Conservation (phyloP, 2,797 vertebrate species). For the Gallinago solitaria region DNA sequence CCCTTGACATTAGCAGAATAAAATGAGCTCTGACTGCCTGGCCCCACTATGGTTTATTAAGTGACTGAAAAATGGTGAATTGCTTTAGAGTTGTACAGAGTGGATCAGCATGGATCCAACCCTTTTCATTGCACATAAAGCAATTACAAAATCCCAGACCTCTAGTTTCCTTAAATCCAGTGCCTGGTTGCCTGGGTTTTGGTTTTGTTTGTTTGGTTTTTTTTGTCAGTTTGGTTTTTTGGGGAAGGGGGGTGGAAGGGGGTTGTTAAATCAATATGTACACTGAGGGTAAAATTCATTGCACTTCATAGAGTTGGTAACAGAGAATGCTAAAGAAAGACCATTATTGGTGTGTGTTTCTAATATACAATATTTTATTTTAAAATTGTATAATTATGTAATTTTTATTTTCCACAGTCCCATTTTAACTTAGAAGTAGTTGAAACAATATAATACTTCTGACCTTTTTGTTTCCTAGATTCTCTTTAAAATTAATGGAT, state of each 20-base stretch:
- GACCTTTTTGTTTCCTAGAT: neutral
- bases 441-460: neutral
- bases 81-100: neutral
- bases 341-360: neutral
- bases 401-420: neutral
- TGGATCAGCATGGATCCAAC: neutral
- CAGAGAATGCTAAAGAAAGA: neutral
- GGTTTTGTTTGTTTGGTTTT: too few species aligned
- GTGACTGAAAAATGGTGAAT: neutral
- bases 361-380: neutral
- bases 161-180: neutral
- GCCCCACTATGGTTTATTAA: neutral
- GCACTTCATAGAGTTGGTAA: neutral
- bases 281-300: neutral
- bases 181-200: neutral
- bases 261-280: neutral
- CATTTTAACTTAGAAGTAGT: neutral
- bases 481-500: neutral
- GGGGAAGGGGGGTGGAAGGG: fast-evolving
- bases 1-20: neutral
- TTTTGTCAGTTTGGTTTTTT: too few species aligned
- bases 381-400: neutral
- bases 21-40: neutral
- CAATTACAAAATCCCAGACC: neutral
- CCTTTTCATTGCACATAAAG: neutral